These are phyloP conservation scores for Rhaphigaster nebulosa DNA, from an alignment of 2,888 invertebrate genomes.

Conservation along the genomic window DNA sequence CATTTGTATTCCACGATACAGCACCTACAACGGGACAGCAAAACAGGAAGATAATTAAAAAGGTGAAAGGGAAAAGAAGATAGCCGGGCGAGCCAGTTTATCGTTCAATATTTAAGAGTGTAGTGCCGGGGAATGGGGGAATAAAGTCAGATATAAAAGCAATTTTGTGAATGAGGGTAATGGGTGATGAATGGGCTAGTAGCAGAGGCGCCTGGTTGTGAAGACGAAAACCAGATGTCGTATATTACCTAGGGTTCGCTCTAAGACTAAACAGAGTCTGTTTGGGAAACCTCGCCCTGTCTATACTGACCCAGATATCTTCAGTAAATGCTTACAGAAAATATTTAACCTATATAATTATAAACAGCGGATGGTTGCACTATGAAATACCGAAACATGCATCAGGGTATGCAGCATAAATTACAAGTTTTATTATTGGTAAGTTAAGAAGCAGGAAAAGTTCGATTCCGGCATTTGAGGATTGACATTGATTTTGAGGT, in stretches of 20 bases:
- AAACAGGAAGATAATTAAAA: conserved; percentile 10
- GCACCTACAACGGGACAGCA: too few relatives aligned
- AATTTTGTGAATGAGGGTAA: conserved; percentile 50
- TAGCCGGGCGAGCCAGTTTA: background rate
- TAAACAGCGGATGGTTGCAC: background rate
- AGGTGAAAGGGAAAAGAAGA: background rate
- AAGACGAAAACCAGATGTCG: conserved; percentile 55
- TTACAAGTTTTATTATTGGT: background rate
- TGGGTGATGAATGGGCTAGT: conserved; percentile 51
- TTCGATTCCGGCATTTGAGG: too few relatives aligned
- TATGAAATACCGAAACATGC: background rate
- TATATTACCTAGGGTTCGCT: conserved; percentile 48
- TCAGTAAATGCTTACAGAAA: background rate
- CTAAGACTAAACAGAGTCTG: conserved; percentile 51
- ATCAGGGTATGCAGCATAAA: background rate
- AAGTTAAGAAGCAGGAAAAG: too few relatives aligned
- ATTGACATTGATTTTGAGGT: too few relatives aligned
- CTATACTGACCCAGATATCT: conserved; percentile 35
- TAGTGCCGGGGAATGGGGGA: background rate
- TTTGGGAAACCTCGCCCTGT: background rate
- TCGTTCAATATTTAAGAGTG: background rate
- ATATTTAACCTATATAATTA: background rate
- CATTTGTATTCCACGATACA: background rate
- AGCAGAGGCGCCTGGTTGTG: background rate
- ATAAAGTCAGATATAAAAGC: conserved; percentile 48